Base-by-base conservation (phyloP, 2,888 invertebrate genomes). In the Cryptocephalus moraei region DNA sequence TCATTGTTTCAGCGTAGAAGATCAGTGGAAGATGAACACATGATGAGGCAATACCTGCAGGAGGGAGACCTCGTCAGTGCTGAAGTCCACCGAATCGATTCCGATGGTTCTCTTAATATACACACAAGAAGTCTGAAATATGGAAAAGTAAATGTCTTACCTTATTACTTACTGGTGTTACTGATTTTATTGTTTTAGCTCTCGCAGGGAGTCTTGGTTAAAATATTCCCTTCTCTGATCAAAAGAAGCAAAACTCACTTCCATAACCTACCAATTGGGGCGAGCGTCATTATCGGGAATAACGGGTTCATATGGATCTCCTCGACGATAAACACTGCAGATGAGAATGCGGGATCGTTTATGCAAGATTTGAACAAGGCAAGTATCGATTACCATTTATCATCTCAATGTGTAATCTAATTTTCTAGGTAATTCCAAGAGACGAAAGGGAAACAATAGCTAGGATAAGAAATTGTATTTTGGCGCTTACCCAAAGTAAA, bases 41-140 rank as follows among this genome's bases (percentile, higher is more conserved):
- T 91, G 78, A 99, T 99, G 99, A 77, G 97, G 46, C 85, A 88
- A 54, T 94, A 93, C 69, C 73, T 96, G 42, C 84, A 87, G 67
- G 94, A 95, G 72, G 94, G 94, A 12, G 99, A 99, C 72, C 76
- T 99, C 1, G 91, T 99, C 50, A 94, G 94, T 72, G 97, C 96
- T 6, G 96, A 99, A 75, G 96, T 99, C 1, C 95, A 97, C 66
- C 91, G 85, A 66, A 81, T 94, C 6, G 91, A 84, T 66, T 80
- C 84, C 44, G 97, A 99, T 73, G 95, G 97, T 1, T 83, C 91
- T 0, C 72, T 99, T 12, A 91, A 93, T 0, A 71, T 99, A 10
- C 96, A 99, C 65, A 96, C 97, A 0, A 81, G 99, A 65, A 95
- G 92, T 71, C 78, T 95, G 48, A 94, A 93, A 66, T 99, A 97